These are phyloP conservation scores for Ornithorhynchus anatinus DNA, from an alignment of 2,113 vertebrate species.

Conservation along the genomic window DNA sequence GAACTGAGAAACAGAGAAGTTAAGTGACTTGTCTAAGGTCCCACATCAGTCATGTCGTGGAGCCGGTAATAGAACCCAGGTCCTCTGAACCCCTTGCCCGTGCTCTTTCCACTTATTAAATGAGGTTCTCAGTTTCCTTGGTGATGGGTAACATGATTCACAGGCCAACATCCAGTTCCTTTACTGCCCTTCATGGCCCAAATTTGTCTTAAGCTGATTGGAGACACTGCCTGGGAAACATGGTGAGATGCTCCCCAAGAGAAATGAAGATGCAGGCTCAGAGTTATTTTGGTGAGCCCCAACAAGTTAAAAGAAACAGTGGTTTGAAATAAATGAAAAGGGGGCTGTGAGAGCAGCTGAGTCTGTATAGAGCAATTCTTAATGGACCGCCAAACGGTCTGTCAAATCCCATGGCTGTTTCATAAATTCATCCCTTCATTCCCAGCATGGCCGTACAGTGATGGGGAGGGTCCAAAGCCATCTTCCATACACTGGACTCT, in stretches of 20 bases:
- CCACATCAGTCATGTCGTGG: no score
- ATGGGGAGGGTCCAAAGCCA: slow-evolving; percentile 27
- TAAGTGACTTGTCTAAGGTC: no score
- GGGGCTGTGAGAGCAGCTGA: slow-evolving; percentile 57
- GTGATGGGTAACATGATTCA: no score
- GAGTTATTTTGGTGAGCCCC: slow-evolving; percentile 46
- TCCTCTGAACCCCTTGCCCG: no score
- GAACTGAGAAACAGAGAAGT: no score
- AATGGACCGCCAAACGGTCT: slow-evolving; percentile 15
- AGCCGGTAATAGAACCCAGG: no score
- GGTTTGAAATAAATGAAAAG: slow-evolving; percentile 77
- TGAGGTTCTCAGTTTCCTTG: no score
- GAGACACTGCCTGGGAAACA: no score
- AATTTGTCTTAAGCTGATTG: slow-evolving; percentile 59
- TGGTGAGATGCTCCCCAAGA: slow-evolving; percentile 59
- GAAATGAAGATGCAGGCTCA: slow-evolving; percentile 47
- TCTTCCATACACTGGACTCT: slow-evolving; percentile 30
- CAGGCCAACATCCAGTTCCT: no score
- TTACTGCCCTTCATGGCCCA: slow-evolving; percentile 63
- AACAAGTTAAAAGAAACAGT: slow-evolving; percentile 70
- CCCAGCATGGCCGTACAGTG: slow-evolving; percentile 30
- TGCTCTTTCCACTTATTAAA: no score
- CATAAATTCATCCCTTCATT: slow-evolving; percentile 2
- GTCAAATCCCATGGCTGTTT: slow-evolving; percentile 43
- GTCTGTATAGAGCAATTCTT: slow-evolving; percentile 35